A percentile compares a stretch with the other conserved stretches of the same genome.
Conservation (phyloP, 2,888 invertebrate species). For the Metalampra italica region DNA sequence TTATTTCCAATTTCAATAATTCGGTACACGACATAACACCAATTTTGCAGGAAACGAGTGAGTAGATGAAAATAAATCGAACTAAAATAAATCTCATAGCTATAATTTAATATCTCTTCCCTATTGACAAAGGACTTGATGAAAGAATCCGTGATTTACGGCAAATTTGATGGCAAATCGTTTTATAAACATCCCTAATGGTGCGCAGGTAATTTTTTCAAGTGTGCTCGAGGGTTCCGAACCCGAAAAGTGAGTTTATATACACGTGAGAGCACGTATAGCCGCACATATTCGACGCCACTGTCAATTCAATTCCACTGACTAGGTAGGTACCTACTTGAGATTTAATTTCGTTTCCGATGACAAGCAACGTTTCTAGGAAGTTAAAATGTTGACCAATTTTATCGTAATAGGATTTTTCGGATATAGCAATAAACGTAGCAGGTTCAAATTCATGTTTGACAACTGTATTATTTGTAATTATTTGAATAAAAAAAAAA, state of each 20-base stretch:
- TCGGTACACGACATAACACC: too few species aligned
- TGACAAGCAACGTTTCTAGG: not conserved
- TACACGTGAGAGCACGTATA: constrained; percentile 16
- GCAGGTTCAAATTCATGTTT: too few species aligned
- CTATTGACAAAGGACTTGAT: constrained; percentile 1
- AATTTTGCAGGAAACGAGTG: too few species aligned
- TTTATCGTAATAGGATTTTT: not conserved
- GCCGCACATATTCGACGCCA: constrained; percentile 1
- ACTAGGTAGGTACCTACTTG: too few species aligned
- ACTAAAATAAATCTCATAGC: not conserved
- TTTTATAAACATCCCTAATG: constrained; percentile 13
- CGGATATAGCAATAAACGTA: too few species aligned
- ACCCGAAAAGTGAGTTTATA: constrained; percentile 17
- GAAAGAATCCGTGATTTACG: not conserved
- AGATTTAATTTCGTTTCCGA: constrained; percentile 13
- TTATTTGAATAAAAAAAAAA: too few species aligned
- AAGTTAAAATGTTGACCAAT: not conserved
- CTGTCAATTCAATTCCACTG: constrained; percentile 20
- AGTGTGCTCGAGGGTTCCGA: constrained; percentile 23
- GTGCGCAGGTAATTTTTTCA: constrained; percentile 38
- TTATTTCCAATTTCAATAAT: too few species aligned
- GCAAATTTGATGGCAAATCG: constrained; percentile 9
- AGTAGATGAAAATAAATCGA: too few species aligned
- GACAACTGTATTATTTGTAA: too few species aligned
- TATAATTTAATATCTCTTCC: not conserved